A percentile compares a stretch with the other conserved stretches of the same genome.
Evolutionary conservation across 2,888 invertebrate genomes (phyloP).

Genomic region (Agrochola macilenta): DNA sequence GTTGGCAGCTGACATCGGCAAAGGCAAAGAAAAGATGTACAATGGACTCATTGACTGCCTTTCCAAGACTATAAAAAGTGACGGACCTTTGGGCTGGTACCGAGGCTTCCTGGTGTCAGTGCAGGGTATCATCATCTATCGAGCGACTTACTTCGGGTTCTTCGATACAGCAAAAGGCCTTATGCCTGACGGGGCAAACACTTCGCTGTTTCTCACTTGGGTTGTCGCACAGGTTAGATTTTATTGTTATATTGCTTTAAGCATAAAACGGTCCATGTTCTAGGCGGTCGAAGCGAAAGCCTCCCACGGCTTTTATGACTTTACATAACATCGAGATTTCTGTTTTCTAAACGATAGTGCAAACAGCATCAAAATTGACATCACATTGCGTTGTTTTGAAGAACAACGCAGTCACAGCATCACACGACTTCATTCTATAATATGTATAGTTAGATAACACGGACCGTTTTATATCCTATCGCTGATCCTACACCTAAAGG

Average conservation of each 20-base stretch:
- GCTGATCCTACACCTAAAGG: background rate
- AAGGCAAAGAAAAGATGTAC: slow-evolving; percentile 91
- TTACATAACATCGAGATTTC: background rate
- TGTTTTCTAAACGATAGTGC: background rate
- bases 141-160: slow-evolving; percentile 98
- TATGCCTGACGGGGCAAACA: slow-evolving; percentile 97
- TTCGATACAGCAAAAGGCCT: slow-evolving; percentile 98
- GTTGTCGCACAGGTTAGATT: slow-evolving; percentile 94
- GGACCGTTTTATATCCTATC: background rate
- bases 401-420: too few species aligned
- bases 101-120: slow-evolving; percentile 98
- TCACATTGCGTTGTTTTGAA: too few species aligned
- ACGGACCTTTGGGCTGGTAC: slow-evolving; percentile 96
- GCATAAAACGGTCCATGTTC: background rate
- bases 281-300: background rate
- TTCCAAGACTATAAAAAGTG: slow-evolving; percentile 94
- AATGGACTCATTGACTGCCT: slow-evolving; percentile 96
- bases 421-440: background rate
- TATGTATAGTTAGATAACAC: background rate
- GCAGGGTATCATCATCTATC: slow-evolving; percentile 98
- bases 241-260: background rate
- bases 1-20: slow-evolving; percentile 95
- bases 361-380: too few species aligned
- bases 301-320: background rate
- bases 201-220: slow-evolving; percentile 97